Evolutionary conservation across 2,888 invertebrate genomes (phyloP).

Genomic region (Parelbella ahira): DNA sequence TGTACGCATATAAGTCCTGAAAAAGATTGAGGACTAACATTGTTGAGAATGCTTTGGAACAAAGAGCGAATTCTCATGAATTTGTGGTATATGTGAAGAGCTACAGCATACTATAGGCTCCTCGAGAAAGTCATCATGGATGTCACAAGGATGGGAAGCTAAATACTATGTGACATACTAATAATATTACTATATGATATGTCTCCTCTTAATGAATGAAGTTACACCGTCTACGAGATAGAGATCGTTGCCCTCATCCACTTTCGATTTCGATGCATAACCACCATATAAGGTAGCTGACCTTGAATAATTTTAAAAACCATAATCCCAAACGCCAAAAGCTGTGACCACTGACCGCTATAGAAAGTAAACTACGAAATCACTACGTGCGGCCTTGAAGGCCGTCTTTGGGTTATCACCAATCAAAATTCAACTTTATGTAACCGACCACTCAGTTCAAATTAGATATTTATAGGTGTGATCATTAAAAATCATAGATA

Average conservation of each 20-base stretch:
- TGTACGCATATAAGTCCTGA: no score
- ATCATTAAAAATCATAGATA: constrained; percentile 37
- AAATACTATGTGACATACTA: no score
- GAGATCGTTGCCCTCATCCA: constrained; percentile 2
- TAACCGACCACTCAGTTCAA: constrained; percentile 38
- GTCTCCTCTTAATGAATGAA: no score
- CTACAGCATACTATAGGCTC: no score
- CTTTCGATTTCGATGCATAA: constrained; percentile 21
- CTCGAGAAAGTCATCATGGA: no score
- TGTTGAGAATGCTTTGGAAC: no score
- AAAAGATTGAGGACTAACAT: no score
- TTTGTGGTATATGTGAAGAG: no score
- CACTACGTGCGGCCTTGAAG: constrained; percentile 65
- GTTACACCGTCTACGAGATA: no score
- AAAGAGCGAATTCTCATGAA: no score
- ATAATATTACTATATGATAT: no score
- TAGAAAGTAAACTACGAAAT: constrained; percentile 68
- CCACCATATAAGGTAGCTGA: constrained; percentile 34
- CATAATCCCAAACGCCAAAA: constrained; percentile 33
- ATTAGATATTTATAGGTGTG: constrained; percentile 31
- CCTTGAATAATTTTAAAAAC: constrained; percentile 53
- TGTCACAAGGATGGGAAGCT: no score
- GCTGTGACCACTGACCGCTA: constrained; percentile 67
- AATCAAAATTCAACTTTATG: constrained; percentile 32
- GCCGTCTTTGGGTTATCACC: constrained; percentile 40